Evolutionary conservation across 2,888 invertebrate genomes (phyloP).

Genomic region (Amiota minor): DNA sequence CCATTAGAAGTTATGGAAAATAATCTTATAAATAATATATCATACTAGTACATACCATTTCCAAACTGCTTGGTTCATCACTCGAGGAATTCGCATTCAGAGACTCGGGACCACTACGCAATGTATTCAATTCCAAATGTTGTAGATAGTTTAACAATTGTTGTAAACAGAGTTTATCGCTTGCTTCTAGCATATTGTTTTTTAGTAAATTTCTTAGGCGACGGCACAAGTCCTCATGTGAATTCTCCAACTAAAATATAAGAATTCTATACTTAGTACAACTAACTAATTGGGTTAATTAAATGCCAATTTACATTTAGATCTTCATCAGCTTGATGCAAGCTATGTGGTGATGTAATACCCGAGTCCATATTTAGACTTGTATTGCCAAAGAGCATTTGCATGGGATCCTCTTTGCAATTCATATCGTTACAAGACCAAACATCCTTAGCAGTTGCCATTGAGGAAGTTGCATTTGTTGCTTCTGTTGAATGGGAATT

Average conservation of each 20-base stretch:
- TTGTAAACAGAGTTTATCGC: constrained; percentile 79
- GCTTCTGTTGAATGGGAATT: constrained; percentile 14
- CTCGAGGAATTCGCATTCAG: constrained; percentile 68
- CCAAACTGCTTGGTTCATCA: constrained; percentile 76
- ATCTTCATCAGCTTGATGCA: constrained; percentile 48
- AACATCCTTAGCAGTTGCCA: constrained; percentile 52
- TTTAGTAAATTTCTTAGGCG: constrained; percentile 61
- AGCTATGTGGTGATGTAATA: constrained; percentile 62
- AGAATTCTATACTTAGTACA: not conserved
- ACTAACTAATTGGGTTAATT: not conserved
- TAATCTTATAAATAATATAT: constrained; percentile 32
- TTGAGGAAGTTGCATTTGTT: constrained; percentile 20
- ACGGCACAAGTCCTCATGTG: constrained; percentile 65
- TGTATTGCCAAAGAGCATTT: constrained; percentile 44
- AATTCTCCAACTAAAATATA: constrained; percentile 9
- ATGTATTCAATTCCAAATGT: constrained; percentile 76
- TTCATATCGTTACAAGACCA: constrained; percentile 43
- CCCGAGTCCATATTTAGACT: constrained; percentile 56
- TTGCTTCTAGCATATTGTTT: constrained; percentile 70
- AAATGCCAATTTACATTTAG: constrained; percentile 53
- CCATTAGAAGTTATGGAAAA: no score
- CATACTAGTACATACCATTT: constrained; percentile 59
- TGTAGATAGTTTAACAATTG: constrained; percentile 78
- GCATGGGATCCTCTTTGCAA: constrained; percentile 47
- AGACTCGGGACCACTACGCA: constrained; percentile 57